These are phyloP conservation scores for Scomberomorus guttatus DNA, from an alignment of 2,797 vertebrate species.

Conservation along the genomic window DNA sequence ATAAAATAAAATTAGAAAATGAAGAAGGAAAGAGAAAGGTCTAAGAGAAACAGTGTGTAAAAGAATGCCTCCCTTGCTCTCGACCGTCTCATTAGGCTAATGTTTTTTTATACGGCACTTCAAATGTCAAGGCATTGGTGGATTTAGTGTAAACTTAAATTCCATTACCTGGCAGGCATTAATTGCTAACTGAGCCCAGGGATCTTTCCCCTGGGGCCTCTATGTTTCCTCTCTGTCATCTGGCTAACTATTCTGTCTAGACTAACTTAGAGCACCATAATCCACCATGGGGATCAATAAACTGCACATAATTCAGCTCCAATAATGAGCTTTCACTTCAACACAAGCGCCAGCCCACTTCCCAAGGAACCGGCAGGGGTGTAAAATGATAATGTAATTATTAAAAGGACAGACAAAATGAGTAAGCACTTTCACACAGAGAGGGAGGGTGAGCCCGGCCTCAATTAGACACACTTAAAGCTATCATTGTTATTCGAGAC, in stretches of 20 bases:
- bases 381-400: slow-evolving; percentile 99
- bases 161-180: slow-evolving; percentile 99
- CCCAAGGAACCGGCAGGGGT: slow-evolving; percentile 91
- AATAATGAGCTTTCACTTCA: slow-evolving; percentile 99
- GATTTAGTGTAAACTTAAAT: slow-evolving; percentile 99
- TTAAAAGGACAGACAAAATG: slow-evolving; percentile 99
- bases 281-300: slow-evolving; percentile 99
- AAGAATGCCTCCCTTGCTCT: slow-evolving; percentile 85
- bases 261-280: slow-evolving; percentile 99
- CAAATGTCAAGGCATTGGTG: slow-evolving; percentile 97
- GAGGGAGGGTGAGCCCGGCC: slow-evolving; percentile 86
- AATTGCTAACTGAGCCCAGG: slow-evolving; percentile 97
- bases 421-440: slow-evolving; percentile 92
- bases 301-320: slow-evolving; percentile 99
- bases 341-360: slow-evolving; percentile 97
- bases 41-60: slow-evolving; percentile 50
- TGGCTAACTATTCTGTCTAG: slow-evolving; percentile 99
- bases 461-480: slow-evolving; percentile 97
- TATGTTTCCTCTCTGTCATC: slow-evolving; percentile 99
- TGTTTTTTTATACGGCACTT: slow-evolving; percentile 97
- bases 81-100: slow-evolving; percentile 97
- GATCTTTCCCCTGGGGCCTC: slow-evolving; percentile 96
- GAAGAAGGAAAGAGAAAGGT: slow-evolving; percentile 33
- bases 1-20: slow-evolving; percentile 33
- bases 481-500: slow-evolving; percentile 89